Evolutionary conservation across 2,113 vertebrate genomes (phyloP).

Genomic region (Peromyscus leucopus): DNA sequence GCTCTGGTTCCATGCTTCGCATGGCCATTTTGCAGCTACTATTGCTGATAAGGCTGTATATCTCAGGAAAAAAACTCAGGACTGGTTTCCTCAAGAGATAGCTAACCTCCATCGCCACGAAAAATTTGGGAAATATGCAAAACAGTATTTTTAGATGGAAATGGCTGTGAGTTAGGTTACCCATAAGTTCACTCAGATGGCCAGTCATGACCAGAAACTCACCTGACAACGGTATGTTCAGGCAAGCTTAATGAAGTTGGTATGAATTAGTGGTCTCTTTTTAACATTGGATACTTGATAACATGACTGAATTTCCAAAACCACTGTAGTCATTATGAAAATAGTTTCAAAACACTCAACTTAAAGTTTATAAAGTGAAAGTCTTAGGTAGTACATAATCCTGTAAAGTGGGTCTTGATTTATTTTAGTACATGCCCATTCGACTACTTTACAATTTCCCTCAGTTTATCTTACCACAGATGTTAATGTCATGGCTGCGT

Average conservation of each 20-base stretch:
- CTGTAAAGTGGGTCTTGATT: not conserved
- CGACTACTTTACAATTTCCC: not conserved
- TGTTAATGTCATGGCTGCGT: not conserved
- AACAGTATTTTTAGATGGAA: not conserved
- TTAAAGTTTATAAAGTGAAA: not conserved
- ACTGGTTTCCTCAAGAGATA: not conserved
- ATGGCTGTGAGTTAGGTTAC: not conserved
- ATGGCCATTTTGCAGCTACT: accelerated
- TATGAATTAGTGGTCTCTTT: not conserved
- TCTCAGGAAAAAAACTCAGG: not conserved
- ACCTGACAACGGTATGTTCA: not conserved
- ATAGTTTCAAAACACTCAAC: slow-evolving; percentile 9
- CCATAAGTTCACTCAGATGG: not conserved
- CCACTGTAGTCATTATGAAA: not conserved
- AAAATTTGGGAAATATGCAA: not conserved
- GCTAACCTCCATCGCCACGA: not conserved
- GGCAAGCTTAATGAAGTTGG: not conserved
- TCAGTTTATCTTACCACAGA: not conserved
- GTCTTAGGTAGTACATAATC: not conserved
- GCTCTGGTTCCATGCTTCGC: no score
- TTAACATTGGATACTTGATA: not conserved
- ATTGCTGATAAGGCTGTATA: not conserved
- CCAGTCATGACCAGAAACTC: not conserved
- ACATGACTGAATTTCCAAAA: slow-evolving; percentile 10
- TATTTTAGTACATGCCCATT: not conserved